Conservation (phyloP, 2,113 vertebrate genomes). For the Archilochus colubris region DNA sequence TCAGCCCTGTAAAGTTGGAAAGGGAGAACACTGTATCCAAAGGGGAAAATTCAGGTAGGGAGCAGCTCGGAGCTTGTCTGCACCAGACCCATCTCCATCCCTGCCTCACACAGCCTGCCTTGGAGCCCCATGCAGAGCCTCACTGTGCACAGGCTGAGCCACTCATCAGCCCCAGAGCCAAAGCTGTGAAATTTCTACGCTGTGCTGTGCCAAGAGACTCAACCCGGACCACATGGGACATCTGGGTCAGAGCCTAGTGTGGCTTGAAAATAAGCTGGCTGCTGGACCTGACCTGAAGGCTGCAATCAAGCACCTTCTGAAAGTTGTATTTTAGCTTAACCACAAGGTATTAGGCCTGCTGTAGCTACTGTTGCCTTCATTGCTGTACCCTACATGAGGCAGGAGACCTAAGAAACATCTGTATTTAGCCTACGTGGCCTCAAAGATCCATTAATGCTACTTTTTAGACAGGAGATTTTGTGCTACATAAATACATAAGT, state of each 20-base stretch:
- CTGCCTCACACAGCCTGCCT: background rate
- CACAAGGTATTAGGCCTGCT: background rate
- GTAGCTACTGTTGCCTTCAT: background rate
- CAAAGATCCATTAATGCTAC: background rate
- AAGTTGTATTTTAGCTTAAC: background rate
- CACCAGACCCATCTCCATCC: background rate
- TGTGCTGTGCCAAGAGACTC: background rate
- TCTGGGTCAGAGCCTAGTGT: background rate
- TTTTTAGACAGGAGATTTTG: background rate
- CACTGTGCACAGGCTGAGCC: background rate
- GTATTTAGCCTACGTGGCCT: background rate
- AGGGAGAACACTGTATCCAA: background rate
- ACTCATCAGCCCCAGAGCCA: background rate
- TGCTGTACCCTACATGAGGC: background rate
- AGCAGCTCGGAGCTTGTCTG: background rate
- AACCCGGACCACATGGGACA: rapidly evolving
- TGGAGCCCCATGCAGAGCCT: rapidly evolving
- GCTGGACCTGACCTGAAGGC: background rate
- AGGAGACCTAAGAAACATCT: background rate
- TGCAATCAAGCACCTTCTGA: background rate
- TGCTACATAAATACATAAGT: background rate
- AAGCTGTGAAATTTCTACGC: background rate
- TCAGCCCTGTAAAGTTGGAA: background rate
- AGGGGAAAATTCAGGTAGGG: background rate
- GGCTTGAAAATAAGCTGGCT: background rate